Conservation (phyloP, 2,113 vertebrate species). For the Hippoglossus stenolepis region DNA sequence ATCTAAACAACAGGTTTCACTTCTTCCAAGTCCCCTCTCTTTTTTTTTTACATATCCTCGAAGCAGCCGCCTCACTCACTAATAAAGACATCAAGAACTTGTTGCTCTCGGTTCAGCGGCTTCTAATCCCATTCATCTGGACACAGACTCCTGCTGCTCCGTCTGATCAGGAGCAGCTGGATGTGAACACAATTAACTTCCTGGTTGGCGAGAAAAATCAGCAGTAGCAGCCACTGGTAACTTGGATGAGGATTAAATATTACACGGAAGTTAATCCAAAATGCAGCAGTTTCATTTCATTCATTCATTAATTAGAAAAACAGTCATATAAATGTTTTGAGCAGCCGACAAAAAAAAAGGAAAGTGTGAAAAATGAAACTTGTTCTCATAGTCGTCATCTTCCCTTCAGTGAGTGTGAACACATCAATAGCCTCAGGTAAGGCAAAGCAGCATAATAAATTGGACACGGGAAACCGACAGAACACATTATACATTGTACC, state of each 20-base stretch:
- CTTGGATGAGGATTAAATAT: constrained; percentile 13
- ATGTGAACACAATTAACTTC: constrained; percentile 49
- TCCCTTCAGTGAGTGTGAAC: too few species aligned
- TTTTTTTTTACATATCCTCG: constrained; percentile 10
- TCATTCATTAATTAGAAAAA: constrained; percentile 18
- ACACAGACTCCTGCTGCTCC: constrained; percentile 28
- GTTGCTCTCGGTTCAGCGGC: constrained; percentile 22
- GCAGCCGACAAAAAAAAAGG: constrained; percentile 8
- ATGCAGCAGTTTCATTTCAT: constrained; percentile 19
- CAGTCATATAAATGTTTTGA: constrained; percentile 28
- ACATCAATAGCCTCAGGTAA: background rate
- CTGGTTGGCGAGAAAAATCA: constrained; percentile 34
- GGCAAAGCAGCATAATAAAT: constrained; percentile 16
- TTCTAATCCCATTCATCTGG: constrained; percentile 37
- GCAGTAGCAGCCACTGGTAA: constrained; percentile 9
- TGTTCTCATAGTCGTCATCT: too few species aligned
- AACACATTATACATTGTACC: constrained; percentile 50
- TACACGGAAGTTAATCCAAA: constrained; percentile 38
- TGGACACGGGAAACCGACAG: constrained; percentile 29
- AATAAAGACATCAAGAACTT: constrained; percentile 13
- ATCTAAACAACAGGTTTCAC: constrained; percentile 7
- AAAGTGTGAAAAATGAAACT: constrained; percentile 7
- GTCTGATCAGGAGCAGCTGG: constrained; percentile 46
- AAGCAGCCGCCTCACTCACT: constrained; percentile 27
- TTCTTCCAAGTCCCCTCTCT: background rate